Evolutionary conservation across 2,113 vertebrate genomes (phyloP).

Genomic region (Nanger granti): DNA sequence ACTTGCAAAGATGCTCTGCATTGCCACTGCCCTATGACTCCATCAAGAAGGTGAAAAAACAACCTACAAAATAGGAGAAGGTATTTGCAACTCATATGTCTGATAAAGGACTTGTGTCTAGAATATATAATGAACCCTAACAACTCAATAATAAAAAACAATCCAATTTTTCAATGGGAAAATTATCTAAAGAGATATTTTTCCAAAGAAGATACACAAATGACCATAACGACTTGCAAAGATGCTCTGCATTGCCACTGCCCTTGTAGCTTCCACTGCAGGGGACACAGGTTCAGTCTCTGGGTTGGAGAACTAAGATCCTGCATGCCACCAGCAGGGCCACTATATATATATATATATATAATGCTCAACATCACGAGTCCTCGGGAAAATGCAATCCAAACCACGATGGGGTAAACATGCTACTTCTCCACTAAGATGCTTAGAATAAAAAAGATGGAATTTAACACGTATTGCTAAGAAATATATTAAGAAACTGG

Average conservation of each 20-base stretch:
- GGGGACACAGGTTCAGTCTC: not conserved
- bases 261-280: not conserved
- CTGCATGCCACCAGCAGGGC: not conserved
- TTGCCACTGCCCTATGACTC: not conserved
- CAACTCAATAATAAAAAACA: not conserved
- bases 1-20: not conserved
- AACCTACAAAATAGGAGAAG: not conserved
- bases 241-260: not conserved
- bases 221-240: not conserved
- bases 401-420: not conserved
- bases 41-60: not conserved
- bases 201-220: not conserved
- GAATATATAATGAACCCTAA: not conserved
- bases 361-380: not conserved
- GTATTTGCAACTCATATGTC: not conserved
- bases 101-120: not conserved
- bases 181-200: not conserved
- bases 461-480: not conserved
- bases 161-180: not conserved
- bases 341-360: not conserved
- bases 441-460: not conserved
- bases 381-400: not conserved
- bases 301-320: not conserved
- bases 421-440: not conserved
- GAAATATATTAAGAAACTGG: not conserved